These are phyloP conservation scores for Sepiola atlantica DNA, from an alignment of 2,888 invertebrate species.

Conservation along the genomic window DNA sequence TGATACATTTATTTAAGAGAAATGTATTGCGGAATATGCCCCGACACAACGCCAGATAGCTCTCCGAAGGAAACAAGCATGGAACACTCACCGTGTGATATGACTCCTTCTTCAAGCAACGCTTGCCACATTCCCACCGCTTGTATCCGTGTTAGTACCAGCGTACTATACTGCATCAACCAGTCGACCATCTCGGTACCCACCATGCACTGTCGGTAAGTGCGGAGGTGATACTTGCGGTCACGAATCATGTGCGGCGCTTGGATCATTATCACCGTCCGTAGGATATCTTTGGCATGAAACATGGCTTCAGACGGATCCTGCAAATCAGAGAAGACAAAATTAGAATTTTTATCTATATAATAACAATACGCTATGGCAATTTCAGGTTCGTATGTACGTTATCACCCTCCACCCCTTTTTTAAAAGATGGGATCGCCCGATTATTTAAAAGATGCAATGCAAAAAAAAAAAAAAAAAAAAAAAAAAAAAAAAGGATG, in stretches of 20 bases:
- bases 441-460: too few species aligned
- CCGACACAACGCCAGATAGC: too few species aligned
- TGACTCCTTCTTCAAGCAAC: slow-evolving; percentile 85
- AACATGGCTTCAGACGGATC: slow-evolving; percentile 81
- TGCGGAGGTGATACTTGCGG: slow-evolving; percentile 79
- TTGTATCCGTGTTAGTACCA: slow-evolving; percentile 81
- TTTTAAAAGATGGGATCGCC: too few species aligned
- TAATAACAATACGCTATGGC: too few species aligned
- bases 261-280: slow-evolving; percentile 81
- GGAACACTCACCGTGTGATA: slow-evolving; percentile 81
- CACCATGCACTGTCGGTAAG: slow-evolving; percentile 80
- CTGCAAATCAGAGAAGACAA: slow-evolving; percentile 55
- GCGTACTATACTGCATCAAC: slow-evolving; percentile 80
- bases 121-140: slow-evolving; percentile 90
- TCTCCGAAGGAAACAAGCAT: neutral
- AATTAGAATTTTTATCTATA: neutral
- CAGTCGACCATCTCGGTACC: slow-evolving; percentile 89
- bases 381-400: too few species aligned
- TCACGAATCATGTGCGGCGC: slow-evolving; percentile 81
- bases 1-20: too few species aligned
- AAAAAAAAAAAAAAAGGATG: too few species aligned
- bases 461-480: too few species aligned
- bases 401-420: too few species aligned
- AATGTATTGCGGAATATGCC: too few species aligned
- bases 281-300: slow-evolving; percentile 82